Base-by-base conservation (phyloP, 2,113 vertebrate species). In the Myotis lucifugus region DNA sequence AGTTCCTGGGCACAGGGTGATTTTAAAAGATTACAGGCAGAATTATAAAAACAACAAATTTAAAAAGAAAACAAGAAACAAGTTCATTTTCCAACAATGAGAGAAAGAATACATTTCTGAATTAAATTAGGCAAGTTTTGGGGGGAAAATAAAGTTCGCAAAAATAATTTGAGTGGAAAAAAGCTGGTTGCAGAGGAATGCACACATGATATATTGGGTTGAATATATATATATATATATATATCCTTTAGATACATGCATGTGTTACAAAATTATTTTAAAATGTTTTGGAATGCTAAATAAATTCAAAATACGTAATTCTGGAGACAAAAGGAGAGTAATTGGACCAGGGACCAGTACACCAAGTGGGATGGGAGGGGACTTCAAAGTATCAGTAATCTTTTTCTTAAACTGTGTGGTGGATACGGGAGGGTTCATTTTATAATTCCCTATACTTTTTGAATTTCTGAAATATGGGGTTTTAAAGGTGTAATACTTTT, bases 301-400 rank as follows among this genome's bases (percentile, higher is more conserved):
- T 81, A 67, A 72, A 95, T 29, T 94, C 50, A 85, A 93, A 64
- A 29, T 81, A 59, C 88, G 46, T 70, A 56, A 77, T 83, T 92
- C 18, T 40, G 8, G 17, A 91, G 48, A 73, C 19, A 14, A 93
- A 90, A 50, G 19, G 8, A 27, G 48, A 72, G 10, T 56, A 64
- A 64, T 1, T 61, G 37, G 54, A 74, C 48, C 48, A 74, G 29
- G 50, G 29, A 91, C 50, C 93, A n/a, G 15, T 59, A 56, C 8
- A 56, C 0, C n/a, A 21, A 0, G 12, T 85, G 3, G 14, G 4
- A 15, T 29, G 23, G 27, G 8, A 92, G 4, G 7, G 25, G 34
- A 83, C 7, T 27, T 83, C 79, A 94, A 74, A 87, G 73, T 23
- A 78, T 59, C 54, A 46, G 15, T 3, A 34, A 27, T 67, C 32